Conservation (phyloP, 2,797 vertebrate genomes). For the Setipinna tenuifilis region DNA sequence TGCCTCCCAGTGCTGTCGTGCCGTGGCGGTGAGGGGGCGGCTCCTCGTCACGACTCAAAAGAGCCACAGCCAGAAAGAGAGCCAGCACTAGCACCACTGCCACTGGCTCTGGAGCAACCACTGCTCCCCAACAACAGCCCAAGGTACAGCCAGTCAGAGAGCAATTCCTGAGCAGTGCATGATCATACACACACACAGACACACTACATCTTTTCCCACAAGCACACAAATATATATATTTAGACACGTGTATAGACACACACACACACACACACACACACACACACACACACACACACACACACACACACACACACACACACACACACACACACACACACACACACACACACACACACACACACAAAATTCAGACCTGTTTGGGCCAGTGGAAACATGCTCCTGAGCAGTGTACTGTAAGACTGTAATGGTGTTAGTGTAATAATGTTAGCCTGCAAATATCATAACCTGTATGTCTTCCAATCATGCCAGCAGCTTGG, state of each 20-base stretch:
- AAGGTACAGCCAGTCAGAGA: neutral
- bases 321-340: neutral
- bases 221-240: neutral
- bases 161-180: neutral
- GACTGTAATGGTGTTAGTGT: neutral
- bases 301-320: neutral
- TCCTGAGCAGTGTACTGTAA: neutral
- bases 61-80: neutral
- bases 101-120: neutral
- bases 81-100: neutral
- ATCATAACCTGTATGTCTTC: neutral
- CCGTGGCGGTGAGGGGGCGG: neutral
- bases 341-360: neutral
- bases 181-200: neutral
- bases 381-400: neutral
- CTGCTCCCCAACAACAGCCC: neutral
- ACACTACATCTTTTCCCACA: neutral
- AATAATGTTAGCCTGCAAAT: neutral
- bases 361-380: neutral
- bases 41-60: neutral
- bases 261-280: neutral
- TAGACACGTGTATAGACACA: neutral
- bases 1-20: too few species aligned
- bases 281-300: conserved; percentile 1
- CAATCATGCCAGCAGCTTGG: neutral